Percentiles rank a stretch among this genome's conserved stretches.
phyloP scores from a whole-genome alignment of 2,888 invertebrate genomes.

The Linnaemya vulpina region DNA sequence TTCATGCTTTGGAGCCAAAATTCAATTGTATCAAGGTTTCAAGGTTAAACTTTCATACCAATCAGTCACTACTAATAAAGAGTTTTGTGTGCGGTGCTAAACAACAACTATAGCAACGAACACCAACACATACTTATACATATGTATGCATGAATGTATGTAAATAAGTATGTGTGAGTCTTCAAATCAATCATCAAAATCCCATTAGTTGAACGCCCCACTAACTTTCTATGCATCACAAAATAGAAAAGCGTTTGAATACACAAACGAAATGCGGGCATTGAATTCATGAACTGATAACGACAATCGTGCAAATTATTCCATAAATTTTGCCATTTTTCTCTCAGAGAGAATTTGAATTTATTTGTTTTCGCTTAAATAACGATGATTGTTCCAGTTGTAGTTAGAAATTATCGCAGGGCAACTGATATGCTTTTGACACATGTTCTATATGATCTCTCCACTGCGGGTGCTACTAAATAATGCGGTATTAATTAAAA shows the following conservation, averaged over 20 bases:
- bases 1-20: not conserved
- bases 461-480: not conserved
- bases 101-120: not conserved
- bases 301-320: constrained; percentile 6
- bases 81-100: not conserved
- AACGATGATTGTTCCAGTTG: constrained; percentile 10
- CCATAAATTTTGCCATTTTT: constrained; percentile 28
- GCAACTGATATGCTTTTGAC: not conserved
- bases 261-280: constrained; percentile 19
- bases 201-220: not conserved
- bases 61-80: not conserved
- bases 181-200: too few species aligned
- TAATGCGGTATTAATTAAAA: too few species aligned
- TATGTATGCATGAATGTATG: too few species aligned
- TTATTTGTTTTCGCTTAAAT: constrained; percentile 14
- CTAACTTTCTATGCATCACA: not conserved
- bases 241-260: not conserved
- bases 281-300: constrained; percentile 6
- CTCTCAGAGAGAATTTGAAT: constrained; percentile 16
- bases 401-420: constrained; percentile 6
- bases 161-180: too few species aligned
- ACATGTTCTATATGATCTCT: not conserved
- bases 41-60: constrained; percentile 12
- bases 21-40: constrained; percentile 15
- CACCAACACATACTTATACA: too few species aligned